phyloP scores from a whole-genome alignment of 2,797 vertebrate genomes.

The Numenius phaeopus region DNA sequence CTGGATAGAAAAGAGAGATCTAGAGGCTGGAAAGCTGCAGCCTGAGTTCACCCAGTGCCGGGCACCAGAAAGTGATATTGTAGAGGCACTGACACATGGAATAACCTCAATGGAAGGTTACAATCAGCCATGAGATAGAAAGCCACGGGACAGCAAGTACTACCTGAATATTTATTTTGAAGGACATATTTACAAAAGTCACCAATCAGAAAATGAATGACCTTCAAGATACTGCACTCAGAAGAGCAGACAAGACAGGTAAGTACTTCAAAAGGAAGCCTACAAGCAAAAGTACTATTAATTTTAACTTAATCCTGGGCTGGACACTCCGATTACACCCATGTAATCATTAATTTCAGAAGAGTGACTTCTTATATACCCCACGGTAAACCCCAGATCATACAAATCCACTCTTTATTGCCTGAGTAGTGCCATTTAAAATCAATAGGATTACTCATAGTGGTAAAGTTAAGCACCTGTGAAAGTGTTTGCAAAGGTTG shows the following conservation, averaged over 20 bases:
- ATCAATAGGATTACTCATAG: constrained; percentile 56
- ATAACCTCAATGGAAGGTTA: background rate
- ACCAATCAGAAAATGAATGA: background rate
- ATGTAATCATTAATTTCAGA: constrained; percentile 15
- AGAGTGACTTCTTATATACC: background rate
- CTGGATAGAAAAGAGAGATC: background rate
- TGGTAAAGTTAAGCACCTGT: constrained; percentile 48
- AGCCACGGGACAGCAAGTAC: background rate
- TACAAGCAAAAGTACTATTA: background rate
- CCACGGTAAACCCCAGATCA: background rate
- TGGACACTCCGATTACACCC: background rate
- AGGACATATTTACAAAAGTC: background rate
- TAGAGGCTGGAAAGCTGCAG: background rate
- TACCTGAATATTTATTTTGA: background rate
- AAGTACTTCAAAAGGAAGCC: constrained; percentile 5
- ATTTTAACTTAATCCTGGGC: constrained; percentile 12
- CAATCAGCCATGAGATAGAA: background rate
- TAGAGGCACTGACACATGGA: background rate
- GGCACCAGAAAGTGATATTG: background rate
- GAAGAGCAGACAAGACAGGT: background rate
- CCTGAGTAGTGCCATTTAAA: background rate
- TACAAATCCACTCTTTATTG: constrained; percentile 50
- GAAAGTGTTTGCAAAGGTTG: constrained; percentile 10
- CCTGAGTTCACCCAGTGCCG: background rate
- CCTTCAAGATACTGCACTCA: background rate